phyloP scores from a whole-genome alignment of 2,888 invertebrate species.

The Galerucella calmariensis region DNA sequence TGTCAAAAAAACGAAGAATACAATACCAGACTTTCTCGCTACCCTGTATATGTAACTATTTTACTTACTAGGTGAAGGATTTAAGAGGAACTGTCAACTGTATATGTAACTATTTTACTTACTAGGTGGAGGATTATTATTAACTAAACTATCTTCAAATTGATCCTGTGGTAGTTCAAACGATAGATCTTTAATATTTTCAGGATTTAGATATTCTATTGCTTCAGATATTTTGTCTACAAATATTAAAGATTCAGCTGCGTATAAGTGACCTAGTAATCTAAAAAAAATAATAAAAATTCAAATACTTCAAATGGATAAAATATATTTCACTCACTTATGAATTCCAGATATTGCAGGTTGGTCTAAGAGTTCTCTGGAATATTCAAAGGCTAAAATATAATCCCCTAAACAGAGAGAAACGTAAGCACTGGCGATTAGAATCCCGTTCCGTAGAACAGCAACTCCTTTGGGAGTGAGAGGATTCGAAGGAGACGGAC shows the following conservation, averaged over 20 bases:
- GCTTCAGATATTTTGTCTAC: constrained; percentile 87
- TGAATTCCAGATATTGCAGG: constrained; percentile 78
- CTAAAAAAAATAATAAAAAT: constrained; percentile 62
- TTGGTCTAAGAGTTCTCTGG: constrained; percentile 78
- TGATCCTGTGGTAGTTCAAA: constrained; percentile 64
- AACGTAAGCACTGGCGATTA: constrained; percentile 86
- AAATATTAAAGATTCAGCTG: constrained; percentile 87
- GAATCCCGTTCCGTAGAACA: constrained; percentile 73
- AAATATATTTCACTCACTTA: constrained; percentile 65
- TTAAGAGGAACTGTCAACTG: too few species aligned
- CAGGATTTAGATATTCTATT: constrained; percentile 83
- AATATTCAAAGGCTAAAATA: constrained; percentile 80
- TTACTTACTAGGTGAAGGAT: too few species aligned
- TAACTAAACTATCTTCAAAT: constrained; percentile 61
- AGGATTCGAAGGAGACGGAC: constrained; percentile 72
- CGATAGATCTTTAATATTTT: constrained; percentile 72
- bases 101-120: constrained; percentile 38
- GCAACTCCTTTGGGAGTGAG: constrained; percentile 72
- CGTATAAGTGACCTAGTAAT: constrained; percentile 87
- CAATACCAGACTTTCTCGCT: too few species aligned
- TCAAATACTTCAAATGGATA: background rate
- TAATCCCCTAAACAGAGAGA: constrained; percentile 87
- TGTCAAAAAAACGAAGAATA: too few species aligned
- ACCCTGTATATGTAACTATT: too few species aligned
- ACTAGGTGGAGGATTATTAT: constrained; percentile 61